Percentiles rank a stretch among this genome's conserved stretches.
Evolutionary conservation across 2,797 vertebrate genomes (phyloP).

Genomic region (Glossophaga mutica): DNA sequence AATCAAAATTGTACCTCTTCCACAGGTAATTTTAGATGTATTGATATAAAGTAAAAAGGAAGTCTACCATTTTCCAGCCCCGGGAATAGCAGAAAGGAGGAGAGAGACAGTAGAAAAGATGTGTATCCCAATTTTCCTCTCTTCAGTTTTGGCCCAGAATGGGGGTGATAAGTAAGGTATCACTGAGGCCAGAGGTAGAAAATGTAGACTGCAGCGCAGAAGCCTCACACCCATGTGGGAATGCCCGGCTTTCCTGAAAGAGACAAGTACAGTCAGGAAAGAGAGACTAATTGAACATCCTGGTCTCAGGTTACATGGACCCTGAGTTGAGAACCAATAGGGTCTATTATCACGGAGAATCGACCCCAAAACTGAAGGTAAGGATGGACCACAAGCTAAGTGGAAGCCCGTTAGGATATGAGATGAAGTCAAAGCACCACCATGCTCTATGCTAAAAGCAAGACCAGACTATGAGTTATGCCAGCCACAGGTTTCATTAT

Average conservation of each 20-base stretch:
- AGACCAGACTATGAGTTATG: background rate
- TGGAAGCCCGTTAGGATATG: background rate
- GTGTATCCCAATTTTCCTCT: background rate
- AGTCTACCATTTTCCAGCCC: background rate
- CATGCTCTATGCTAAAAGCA: background rate
- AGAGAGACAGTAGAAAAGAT: background rate
- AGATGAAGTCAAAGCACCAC: background rate
- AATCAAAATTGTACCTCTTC: constrained; percentile 16
- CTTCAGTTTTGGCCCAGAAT: background rate
- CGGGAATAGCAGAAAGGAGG: background rate
- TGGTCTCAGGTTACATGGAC: background rate
- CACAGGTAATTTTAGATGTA: constrained; percentile 5
- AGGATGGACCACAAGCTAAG: background rate
- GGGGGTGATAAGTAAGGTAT: background rate
- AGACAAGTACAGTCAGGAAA: background rate
- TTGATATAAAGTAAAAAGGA: background rate
- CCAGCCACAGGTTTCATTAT: background rate
- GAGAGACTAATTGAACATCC: background rate
- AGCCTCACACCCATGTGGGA: background rate
- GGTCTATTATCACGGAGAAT: background rate
- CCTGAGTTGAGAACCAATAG: background rate
- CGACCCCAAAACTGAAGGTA: background rate
- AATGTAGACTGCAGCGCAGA: background rate
- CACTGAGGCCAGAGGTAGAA: background rate
- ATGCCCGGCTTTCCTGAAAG: background rate